A percentile compares a stretch with the other conserved stretches of the same genome.
Conservation (phyloP, 2,113 vertebrate species). For the Myiopsitta monachus region DNA sequence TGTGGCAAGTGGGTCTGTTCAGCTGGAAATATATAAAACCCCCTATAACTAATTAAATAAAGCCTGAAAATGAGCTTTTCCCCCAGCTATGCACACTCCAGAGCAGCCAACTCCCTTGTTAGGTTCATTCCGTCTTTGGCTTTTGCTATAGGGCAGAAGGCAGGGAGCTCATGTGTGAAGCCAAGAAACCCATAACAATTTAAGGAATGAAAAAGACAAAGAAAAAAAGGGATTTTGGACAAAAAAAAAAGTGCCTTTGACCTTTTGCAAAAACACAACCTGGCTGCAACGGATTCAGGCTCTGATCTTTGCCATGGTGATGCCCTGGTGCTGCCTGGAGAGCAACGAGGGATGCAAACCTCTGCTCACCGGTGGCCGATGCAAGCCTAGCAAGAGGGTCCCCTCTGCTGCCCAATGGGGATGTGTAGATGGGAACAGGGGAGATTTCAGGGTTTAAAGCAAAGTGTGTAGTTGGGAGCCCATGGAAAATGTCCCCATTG, state of each 20-base stretch:
- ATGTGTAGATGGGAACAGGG: neutral
- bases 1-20: neutral
- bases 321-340: neutral
- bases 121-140: neutral
- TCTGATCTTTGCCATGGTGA: neutral
- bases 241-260: neutral
- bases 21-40: neutral
- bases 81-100: fast-evolving
- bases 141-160: neutral
- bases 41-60: neutral
- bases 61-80: neutral
- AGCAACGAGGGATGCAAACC: neutral
- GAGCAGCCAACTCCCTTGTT: neutral
- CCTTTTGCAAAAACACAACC: neutral
- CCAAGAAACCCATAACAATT: neutral
- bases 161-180: neutral
- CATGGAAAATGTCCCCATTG: neutral
- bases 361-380: fast-evolving
- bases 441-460: neutral
- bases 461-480: fast-evolving
- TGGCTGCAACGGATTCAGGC: neutral
- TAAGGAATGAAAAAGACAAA: neutral
- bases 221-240: neutral
- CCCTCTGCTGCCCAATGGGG: neutral
- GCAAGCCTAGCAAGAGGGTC: neutral